phyloP scores from a whole-genome alignment of 2,113 vertebrate species.

The Gnathonemus echidnorhynchus region DNA sequence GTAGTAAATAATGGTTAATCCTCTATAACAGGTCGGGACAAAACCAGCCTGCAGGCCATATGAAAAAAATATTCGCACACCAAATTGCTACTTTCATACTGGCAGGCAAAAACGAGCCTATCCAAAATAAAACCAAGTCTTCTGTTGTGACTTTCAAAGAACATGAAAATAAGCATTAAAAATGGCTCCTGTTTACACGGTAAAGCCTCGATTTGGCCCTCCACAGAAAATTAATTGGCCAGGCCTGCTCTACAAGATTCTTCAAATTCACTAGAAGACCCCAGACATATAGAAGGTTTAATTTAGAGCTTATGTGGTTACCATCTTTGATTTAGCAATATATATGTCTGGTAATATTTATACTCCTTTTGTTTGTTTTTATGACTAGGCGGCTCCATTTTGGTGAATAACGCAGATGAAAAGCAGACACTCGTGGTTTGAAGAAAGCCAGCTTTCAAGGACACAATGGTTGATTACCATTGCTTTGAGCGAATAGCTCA shows the following conservation, averaged over 20 bases:
- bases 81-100: neutral
- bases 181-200: neutral
- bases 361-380: neutral
- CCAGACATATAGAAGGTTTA: neutral
- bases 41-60: neutral
- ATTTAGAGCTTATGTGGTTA: neutral
- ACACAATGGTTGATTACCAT: constrained; percentile 52
- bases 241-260: neutral
- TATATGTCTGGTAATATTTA: neutral
- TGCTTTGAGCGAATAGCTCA: constrained; percentile 55
- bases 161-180: neutral
- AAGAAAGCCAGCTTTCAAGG: constrained; percentile 37
- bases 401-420: neutral
- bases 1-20: neutral
- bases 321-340: neutral
- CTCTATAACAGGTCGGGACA: neutral
- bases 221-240: neutral
- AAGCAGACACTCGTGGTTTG: constrained; percentile 10
- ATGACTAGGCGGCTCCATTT: constrained; percentile 6
- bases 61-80: neutral
- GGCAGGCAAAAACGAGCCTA: neutral
- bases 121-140: neutral
- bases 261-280: neutral
- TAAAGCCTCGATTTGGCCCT: neutral
- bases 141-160: neutral